Evolutionary conservation across 2,888 invertebrate species (phyloP), one percentile per base, ranked within the genome.

Genomic region (Rhagonycha fulva): DNA sequence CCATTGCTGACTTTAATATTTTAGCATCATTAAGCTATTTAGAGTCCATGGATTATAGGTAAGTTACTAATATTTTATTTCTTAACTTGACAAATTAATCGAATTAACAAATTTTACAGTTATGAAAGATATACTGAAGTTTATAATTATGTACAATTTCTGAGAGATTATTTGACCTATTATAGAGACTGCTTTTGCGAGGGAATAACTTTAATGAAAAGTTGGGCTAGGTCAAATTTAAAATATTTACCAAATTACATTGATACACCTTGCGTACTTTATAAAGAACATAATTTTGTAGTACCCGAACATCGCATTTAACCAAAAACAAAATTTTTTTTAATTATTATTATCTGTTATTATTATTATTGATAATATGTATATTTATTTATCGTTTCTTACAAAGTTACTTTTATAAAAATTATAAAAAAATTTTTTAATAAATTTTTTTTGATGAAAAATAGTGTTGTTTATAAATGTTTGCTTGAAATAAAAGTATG

Each of bases 21-120:
- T 69, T 75, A 19, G 47, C 77, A 10, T 68, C 75, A 5, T 30
- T 77, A 9, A 75, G 72, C 28, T 60, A 70, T 28, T 61, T 77
- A 5, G 77, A 77, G 60, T 74, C 77, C 2, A 72, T 77, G 75
- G 75, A 75, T 68, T 77, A 77, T 19, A 77, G 75, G 77, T 71
- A 77, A 10, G 30, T 47, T 47, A 2, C 7, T n/a, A 7, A 24
- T 67, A 60, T 60, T 24, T 19, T n/a, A 61, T 61, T 62, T 28
- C 14, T 24, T 19, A n/a, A 10, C 4, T 69, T 47, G 9, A 47
- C 5, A 47, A 47, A n/a, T n/a, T 30, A 70, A 60, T 26, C 68
- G 24, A n/a, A 14, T 62, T 14, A 62, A 62, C 14, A 19, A 63
- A 70, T 74, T 70, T n/a, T 69, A 14, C 32, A 76, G 76, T 61